phyloP scores from a whole-genome alignment of 2,113 vertebrate species.

The Zosterops borbonicus region DNA sequence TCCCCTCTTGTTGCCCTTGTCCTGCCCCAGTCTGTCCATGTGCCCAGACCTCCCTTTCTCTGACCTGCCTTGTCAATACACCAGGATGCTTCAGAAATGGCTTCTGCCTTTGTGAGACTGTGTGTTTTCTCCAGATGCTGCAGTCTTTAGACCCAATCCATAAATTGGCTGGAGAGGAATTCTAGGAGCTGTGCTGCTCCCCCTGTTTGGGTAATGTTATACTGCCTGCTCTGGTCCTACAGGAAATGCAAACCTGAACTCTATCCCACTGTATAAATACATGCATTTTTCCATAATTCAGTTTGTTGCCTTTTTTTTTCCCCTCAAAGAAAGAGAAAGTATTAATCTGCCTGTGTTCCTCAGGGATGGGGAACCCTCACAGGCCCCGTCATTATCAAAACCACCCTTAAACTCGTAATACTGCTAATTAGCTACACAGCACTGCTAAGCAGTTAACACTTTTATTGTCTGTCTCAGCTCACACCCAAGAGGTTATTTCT shows the following conservation, averaged over 20 bases:
- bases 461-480: slow-evolving; percentile 33
- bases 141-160: neutral
- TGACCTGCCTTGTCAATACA: neutral
- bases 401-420: neutral
- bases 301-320: neutral
- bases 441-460: slow-evolving; percentile 32
- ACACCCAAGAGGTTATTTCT: slow-evolving; percentile 16
- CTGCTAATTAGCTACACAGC: slow-evolving; percentile 37
- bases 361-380: neutral
- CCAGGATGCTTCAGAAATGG: neutral
- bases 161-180: neutral
- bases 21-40: neutral
- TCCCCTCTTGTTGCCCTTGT: neutral
- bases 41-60: neutral
- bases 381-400: neutral
- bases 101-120: neutral
- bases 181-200: neutral
- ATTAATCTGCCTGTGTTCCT: neutral
- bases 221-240: neutral
- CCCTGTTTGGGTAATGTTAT: neutral
- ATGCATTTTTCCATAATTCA: neutral
- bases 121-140: neutral
- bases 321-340: neutral
- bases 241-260: neutral
- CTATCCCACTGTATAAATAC: neutral